Evolutionary conservation across 2,113 vertebrate genomes (phyloP).

Genomic region (Brachyhypopomus occidentalis): DNA sequence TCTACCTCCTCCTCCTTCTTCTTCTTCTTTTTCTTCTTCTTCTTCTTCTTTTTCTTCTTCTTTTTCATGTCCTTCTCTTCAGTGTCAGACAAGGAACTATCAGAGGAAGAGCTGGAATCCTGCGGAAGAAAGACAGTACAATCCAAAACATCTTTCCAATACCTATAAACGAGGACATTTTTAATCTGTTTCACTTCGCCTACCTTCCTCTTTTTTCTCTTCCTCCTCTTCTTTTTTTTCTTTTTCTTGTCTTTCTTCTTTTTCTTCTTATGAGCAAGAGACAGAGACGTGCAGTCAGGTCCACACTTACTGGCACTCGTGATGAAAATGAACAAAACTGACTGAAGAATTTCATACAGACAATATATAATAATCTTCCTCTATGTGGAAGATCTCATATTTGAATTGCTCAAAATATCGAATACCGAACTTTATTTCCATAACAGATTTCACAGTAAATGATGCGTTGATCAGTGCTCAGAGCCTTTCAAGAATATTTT

Average conservation of each 20-base stretch:
- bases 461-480: neutral
- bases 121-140: neutral
- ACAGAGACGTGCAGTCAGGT: neutral
- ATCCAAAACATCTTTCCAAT: neutral
- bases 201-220: conserved; percentile 23
- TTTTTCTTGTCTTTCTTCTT: conserved; percentile 7
- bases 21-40: conserved; percentile 16
- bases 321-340: neutral
- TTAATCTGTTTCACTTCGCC: neutral
- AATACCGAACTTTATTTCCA: too few species aligned
- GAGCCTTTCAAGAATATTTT: neutral
- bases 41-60: conserved; percentile 17
- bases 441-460: too few species aligned
- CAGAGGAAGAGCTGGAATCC: conserved; percentile 29
- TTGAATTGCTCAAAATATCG: too few species aligned
- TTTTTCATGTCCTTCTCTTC: conserved; percentile 21
- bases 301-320: neutral
- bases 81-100: conserved; percentile 3
- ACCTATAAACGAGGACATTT: neutral
- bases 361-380: neutral
- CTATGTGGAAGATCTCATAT: neutral
- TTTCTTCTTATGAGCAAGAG: conserved; percentile 13
- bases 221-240: conserved; percentile 2
- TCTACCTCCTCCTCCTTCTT: conserved; percentile 3
- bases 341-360: neutral